Conservation (phyloP, 2,113 vertebrate genomes). For the Cochlearius cochlearius region DNA sequence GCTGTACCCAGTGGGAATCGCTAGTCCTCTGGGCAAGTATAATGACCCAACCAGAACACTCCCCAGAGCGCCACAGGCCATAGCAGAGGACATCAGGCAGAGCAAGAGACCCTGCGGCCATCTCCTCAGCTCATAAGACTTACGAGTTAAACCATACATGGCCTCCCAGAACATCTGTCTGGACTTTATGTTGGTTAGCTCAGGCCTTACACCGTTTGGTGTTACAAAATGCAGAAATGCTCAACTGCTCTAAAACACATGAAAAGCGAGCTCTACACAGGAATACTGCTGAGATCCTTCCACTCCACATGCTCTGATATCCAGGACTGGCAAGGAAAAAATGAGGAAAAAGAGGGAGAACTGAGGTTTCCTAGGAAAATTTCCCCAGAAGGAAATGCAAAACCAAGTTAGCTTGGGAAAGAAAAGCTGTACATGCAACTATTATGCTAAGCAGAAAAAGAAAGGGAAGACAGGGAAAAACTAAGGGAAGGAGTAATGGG, state of each 20-base stretch:
- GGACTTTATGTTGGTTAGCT: background rate
- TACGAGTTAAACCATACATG: background rate
- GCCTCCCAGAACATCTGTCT: background rate
- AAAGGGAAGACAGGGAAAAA: background rate
- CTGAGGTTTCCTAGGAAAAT: background rate
- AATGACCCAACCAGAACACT: background rate
- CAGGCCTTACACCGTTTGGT: background rate
- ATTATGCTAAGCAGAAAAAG: background rate
- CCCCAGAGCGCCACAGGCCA: background rate
- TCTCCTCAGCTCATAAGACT: background rate
- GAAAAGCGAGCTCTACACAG: background rate
- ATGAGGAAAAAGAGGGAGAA: background rate
- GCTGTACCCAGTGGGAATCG: background rate
- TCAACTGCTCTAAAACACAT: background rate
- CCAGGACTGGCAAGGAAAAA: background rate
- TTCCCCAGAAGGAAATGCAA: background rate
- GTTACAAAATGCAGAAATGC: background rate
- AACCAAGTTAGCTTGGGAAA: background rate
- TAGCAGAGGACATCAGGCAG: background rate
- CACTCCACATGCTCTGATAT: constrained; percentile 26
- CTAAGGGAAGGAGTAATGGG: background rate
- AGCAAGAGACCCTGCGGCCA: background rate
- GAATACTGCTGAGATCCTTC: background rate
- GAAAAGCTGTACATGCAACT: constrained; percentile 1
- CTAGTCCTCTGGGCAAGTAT: background rate